Conservation (phyloP, 1,140 invertebrate species). For the Zaprionus nigranus region DNA sequence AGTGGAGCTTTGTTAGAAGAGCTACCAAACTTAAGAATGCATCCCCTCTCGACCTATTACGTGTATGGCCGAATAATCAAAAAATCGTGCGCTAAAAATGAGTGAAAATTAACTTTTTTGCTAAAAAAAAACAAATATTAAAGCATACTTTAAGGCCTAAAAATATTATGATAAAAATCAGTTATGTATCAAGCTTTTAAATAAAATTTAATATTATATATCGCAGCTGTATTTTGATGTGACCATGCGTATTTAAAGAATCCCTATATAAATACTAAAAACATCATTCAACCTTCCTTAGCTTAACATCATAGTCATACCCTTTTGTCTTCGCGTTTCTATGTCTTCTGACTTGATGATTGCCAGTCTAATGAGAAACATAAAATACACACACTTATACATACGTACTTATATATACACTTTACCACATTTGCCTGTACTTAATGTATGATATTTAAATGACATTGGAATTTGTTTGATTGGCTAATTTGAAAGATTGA, state of each 20-base stretch:
- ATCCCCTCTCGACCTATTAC: conserved; percentile 53
- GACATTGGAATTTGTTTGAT: conserved; percentile 35
- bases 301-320: background rate
- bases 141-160: no score
- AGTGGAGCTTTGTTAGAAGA: conserved; percentile 59
- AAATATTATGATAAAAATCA: no score
- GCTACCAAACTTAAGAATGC: conserved; percentile 15
- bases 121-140: background rate
- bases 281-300: background rate
- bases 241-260: no score
- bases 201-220: no score
- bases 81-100: conserved; percentile 46
- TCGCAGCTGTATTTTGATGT: no score
- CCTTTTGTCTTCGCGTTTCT: conserved; percentile 38
- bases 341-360: conserved; percentile 60
- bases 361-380: conserved; percentile 40
- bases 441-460: background rate
- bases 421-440: no score
- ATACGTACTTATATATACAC: no score
- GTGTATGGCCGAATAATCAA: conserved; percentile 55
- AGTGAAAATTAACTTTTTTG: no score
- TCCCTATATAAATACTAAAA: background rate
- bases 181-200: no score
- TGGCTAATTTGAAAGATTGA: conserved; percentile 3
- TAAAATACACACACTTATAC: background rate